phyloP scores from a whole-genome alignment of 2,113 vertebrate species.

The Laticauda colubrina region DNA sequence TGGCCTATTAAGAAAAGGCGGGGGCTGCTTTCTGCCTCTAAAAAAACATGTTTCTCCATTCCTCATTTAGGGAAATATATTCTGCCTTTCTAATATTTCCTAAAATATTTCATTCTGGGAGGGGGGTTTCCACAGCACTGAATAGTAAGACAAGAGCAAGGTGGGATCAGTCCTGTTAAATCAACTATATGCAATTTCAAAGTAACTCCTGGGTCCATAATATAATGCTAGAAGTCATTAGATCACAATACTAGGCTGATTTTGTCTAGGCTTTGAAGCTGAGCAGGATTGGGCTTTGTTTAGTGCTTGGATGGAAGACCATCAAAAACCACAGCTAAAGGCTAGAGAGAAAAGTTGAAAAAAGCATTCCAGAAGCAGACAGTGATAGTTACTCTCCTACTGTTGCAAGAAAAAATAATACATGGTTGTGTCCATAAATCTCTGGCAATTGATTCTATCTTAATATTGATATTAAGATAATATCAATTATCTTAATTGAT shows the following conservation, averaged over 20 bases:
- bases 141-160: neutral
- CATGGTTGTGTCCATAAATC: neutral
- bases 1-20: too few species aligned
- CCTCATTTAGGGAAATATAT: too few species aligned
- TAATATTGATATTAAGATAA: neutral
- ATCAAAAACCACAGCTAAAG: neutral
- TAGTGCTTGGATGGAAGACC: neutral
- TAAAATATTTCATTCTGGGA: too few species aligned
- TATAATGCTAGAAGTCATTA: neutral
- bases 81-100: too few species aligned
- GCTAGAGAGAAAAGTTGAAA: neutral
- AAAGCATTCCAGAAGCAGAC: neutral
- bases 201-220: neutral
- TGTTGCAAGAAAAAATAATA: neutral
- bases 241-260: neutral
- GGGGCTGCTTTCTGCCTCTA: too few species aligned
- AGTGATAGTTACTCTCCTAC: neutral
- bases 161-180: neutral
- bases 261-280: neutral
- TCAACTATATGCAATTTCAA: neutral
- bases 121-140: too few species aligned
- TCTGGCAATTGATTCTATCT: neutral
- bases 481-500: too few species aligned
- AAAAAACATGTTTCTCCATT: too few species aligned
- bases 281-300: neutral